Base-by-base conservation (phyloP, 2,888 invertebrate genomes). In the Parnassius orleans region DNA sequence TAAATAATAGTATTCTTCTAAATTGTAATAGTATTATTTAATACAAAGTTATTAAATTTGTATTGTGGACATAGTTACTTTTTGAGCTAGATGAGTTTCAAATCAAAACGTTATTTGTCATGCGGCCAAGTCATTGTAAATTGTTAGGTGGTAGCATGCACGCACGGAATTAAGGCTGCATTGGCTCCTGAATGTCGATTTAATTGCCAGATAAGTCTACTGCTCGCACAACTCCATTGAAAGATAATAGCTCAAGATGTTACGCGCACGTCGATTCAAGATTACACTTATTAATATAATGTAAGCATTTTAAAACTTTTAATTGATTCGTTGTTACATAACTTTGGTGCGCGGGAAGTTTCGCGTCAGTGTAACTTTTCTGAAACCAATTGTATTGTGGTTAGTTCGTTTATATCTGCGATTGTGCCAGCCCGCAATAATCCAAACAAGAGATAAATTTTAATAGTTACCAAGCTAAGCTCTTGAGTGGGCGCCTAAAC, bases 41-140 rank as follows among this genome's bases (percentile, higher is more conserved):
- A n/a, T n/a, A n/a, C n/a, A n/a, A n/a, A n/a, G n/a, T n/a, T n/a
- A 33, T 7, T 33, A 33, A 33, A 5, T 33, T 44, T 14, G 48
- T 50, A 52, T 33, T 53, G 44, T 51, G 63, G 60, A 66, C 62
- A 63, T 61, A 46, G 53, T 53, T 48, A 53, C 15, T 44, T 10
- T 19, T 11, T 3, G 53, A 15, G 24, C 47, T 59, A 42, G 53
- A 47, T 53, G 62, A 64, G 64, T 68, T 66, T 83, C 84, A 84
- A 90, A 90, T 90, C 89, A 91, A 87, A 90, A 88, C 80, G 85
- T 89, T 90, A 87, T 90, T 90, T 90, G 90, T 90, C 89, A 90
- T 88, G 77, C 80, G 87, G 84, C 83, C 85, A 81, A 86, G 85
- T 84, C 88, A 89, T 88, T 88, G 90, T 88, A 78, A 77, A 81